Percentiles rank a stretch among this genome's conserved stretches.
Evolutionary conservation across 2,113 vertebrate species (phyloP).

Genomic region (Fulica atra): DNA sequence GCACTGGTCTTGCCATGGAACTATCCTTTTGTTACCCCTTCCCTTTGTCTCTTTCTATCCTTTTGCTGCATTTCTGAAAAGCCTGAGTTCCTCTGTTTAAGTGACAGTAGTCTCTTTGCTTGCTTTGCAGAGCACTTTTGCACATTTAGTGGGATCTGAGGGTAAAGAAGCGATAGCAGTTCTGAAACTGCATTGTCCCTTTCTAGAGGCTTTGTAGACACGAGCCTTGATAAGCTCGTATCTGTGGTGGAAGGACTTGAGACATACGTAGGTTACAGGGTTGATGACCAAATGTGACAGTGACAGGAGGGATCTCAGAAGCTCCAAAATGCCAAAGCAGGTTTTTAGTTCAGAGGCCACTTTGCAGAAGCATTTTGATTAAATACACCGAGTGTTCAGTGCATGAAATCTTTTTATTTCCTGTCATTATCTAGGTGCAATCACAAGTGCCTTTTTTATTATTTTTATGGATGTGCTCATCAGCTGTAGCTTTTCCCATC

Average conservation of each 20-base stretch:
- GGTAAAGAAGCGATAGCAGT: rapidly evolving
- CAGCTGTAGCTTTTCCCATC: slow-evolving; percentile 25
- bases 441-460: slow-evolving; percentile 3
- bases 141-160: rapidly evolving
- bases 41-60: not conserved
- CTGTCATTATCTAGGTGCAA: slow-evolving; percentile 4
- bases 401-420: slow-evolving; percentile 11
- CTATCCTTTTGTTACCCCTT: not conserved
- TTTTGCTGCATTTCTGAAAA: rapidly evolving
- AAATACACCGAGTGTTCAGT: not conserved
- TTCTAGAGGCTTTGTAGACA: not conserved
- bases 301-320: not conserved
- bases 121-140: not conserved
- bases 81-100: not conserved
- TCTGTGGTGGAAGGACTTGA: not conserved
- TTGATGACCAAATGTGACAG: rapidly evolving
- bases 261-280: rapidly evolving
- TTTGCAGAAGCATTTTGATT: not conserved
- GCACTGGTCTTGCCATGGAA: not conserved
- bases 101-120: rapidly evolving
- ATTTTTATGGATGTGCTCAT: slow-evolving; percentile 51
- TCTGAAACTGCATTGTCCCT: not conserved
- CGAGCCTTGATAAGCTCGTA: not conserved
- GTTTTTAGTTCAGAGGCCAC: not conserved
- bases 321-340: not conserved